phyloP scores from a whole-genome alignment of 2,113 vertebrate species.

The Python bivittatus region DNA sequence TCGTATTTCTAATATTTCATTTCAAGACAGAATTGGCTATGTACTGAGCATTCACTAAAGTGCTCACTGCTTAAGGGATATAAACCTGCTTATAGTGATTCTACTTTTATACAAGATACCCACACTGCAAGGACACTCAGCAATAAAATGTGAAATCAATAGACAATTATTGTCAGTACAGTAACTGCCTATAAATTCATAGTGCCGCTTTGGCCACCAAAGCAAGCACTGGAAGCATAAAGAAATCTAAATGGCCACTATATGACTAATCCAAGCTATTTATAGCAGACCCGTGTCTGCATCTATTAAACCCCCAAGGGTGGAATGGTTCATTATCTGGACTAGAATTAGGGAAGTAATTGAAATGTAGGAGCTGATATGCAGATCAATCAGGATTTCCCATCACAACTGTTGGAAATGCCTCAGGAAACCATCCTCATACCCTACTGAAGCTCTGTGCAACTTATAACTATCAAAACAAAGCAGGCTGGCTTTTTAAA shows the following conservation, averaged over 20 bases:
- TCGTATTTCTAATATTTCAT: background rate
- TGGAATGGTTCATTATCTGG: background rate
- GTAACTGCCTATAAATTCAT: background rate
- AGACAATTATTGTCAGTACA: constrained; percentile 7
- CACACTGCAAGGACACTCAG: background rate
- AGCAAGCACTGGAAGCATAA: background rate
- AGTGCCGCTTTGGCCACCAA: background rate
- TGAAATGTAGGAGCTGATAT: background rate
- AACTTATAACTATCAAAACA: background rate
- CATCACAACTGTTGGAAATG: background rate
- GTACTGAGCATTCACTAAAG: background rate
- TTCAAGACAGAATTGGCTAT: background rate
- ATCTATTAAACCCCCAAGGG: background rate
- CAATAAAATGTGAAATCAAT: constrained; percentile 23
- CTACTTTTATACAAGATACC: background rate
- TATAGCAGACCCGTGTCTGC: background rate
- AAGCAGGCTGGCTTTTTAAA: background rate
- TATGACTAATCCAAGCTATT: background rate
- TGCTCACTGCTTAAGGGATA: background rate
- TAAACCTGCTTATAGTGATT: background rate
- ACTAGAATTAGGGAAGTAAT: background rate
- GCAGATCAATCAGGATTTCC: background rate
- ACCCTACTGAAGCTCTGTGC: background rate
- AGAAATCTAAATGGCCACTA: background rate
- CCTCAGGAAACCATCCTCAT: background rate